Conservation (phyloP, 2,888 invertebrate genomes). For the Balanococcus diminutus region DNA sequence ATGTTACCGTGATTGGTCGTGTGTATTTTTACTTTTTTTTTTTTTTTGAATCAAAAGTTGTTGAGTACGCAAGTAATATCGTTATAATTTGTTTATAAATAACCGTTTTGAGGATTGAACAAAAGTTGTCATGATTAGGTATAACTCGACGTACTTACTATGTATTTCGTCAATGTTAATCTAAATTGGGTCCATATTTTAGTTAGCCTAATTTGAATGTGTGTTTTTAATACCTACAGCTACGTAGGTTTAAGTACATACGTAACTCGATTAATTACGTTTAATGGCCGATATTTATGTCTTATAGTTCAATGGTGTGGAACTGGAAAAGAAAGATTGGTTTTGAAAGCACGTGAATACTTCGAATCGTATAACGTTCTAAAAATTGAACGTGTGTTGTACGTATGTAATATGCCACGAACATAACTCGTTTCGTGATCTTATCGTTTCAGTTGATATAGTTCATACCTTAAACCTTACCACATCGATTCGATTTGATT, state of each 20-base stretch:
- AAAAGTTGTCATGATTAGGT: neutral
- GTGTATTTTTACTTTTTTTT: neutral
- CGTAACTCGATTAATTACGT: neutral
- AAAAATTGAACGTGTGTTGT: neutral
- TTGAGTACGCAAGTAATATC: neutral
- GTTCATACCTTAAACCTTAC: neutral
- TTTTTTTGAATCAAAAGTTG: neutral
- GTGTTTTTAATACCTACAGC: too few relatives aligned
- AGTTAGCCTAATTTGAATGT: too few relatives aligned
- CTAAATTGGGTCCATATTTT: neutral
- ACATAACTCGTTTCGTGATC: neutral
- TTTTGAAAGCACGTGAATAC: neutral
- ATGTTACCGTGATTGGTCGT: neutral
- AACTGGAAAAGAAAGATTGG: neutral
- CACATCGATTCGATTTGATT: slow-evolving; percentile 16
- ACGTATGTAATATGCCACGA: neutral
- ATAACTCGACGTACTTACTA: neutral
- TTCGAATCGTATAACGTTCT: neutral
- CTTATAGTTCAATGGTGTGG: neutral
- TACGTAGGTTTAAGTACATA: neutral
- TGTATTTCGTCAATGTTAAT: neutral
- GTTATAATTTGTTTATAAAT: neutral
- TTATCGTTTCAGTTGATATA: neutral
- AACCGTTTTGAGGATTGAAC: neutral
- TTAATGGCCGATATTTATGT: neutral